Base-by-base conservation (phyloP, 1,140 invertebrate genomes). In the Caerostris darwini region DNA sequence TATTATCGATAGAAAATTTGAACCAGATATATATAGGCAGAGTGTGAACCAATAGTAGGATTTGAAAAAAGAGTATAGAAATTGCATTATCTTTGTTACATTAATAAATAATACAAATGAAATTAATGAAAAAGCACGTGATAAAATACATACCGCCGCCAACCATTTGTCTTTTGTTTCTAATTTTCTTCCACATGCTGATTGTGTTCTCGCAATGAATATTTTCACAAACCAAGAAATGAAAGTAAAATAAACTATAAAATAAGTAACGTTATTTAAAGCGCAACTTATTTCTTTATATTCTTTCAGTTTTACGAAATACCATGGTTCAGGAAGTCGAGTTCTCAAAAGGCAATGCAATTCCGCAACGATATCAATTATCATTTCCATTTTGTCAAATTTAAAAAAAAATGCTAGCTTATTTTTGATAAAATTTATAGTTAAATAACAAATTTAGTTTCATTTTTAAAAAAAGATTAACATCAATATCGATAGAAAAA, bases 301-400 rank as follows among this genome's bases (percentile, higher is more conserved):
- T 8, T 7, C 2, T n/a, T 34, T 2, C 14, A 90, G 4, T n/a
- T 50, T 71, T 4, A 59, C 7, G 3, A 90, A 71, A 3, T 34
- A 14, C 87, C 87, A 90, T 4, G 87, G 67, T 8, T 90, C n/a
- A 4, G 87, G 87, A n/a, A 90, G 54, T 14, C 64, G 5, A 34
- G 67, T 56, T n/a, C 50, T 6, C 7, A 90, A 57, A 56, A 90
- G 3, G 7, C 53, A 56, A 83, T 83, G 82, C 82, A 83, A 7
- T 7, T 57, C 53, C 8, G 54, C 54, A 19, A 19, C 5, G 7
- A 83, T 56, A 57, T 83, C 82, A 19, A 83, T 57, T 56, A 83
- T 8, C 7, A 57, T 19, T 7, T 77, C 71, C 71, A 77, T 77
- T 57, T 53, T 34, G 0, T 34, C 34, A 34, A 34, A 34, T 34